Evolutionary conservation across 2,113 vertebrate species (phyloP).

Genomic region (Actinemys pallida): DNA sequence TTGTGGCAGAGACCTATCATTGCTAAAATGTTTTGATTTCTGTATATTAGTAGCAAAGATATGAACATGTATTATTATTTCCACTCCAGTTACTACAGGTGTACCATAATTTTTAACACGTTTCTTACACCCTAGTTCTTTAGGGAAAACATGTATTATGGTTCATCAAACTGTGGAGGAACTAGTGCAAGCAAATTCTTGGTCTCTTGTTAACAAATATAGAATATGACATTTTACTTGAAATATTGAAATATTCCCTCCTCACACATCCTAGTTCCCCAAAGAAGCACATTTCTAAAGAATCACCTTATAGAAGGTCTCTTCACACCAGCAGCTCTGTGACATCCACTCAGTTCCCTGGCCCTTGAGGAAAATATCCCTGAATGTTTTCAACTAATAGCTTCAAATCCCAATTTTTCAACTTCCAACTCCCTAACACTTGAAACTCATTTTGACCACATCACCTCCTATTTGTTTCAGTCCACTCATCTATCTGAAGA

Average conservation of each 20-base stretch:
- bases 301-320: not conserved
- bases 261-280: not conserved
- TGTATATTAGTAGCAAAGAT: not conserved
- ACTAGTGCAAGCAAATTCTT: not conserved
- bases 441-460: not conserved
- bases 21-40: constrained; percentile 21
- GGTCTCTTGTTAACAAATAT: not conserved
- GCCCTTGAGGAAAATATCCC: not conserved
- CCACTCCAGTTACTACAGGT: not conserved
- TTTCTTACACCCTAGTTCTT: not conserved
- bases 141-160: not conserved
- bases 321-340: not conserved
- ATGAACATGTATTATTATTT: not conserved
- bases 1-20: not conserved
- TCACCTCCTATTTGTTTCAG: not conserved
- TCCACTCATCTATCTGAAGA: not conserved
- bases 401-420: not conserved
- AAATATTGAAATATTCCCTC: rapidly evolving
- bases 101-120: not conserved
- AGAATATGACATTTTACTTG: not conserved
- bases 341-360: not conserved
- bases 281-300: not conserved
- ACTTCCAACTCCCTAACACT: not conserved
- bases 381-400: not conserved
- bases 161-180: not conserved